A percentile compares a stretch with the other conserved stretches of the same genome.
Evolutionary conservation across 2,888 invertebrate species (phyloP).

Genomic region (Luffia ferchaultella): DNA sequence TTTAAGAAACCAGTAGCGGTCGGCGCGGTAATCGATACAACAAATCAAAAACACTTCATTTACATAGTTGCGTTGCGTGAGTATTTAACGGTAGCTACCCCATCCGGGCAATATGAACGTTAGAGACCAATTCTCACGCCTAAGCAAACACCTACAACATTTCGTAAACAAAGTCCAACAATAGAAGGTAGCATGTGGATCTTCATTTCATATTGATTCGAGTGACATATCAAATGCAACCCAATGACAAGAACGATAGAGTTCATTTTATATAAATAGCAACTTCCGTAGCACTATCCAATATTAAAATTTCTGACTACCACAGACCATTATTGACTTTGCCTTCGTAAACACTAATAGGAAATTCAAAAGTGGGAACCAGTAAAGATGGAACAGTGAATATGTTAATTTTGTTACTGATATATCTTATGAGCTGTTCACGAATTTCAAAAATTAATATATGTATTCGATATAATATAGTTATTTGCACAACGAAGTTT

Average conservation of each 20-base stretch:
- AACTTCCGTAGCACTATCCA: conserved; percentile 5
- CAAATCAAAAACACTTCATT: conserved; percentile 12
- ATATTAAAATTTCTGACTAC: conserved; percentile 40
- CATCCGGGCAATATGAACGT: conserved; percentile 56
- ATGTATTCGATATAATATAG: no score
- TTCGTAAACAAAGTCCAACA: conserved; percentile 55
- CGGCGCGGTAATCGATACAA: conserved; percentile 1
- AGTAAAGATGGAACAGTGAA: conserved; percentile 60
- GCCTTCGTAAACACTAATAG: conserved; percentile 62
- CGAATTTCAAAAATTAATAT: no score
- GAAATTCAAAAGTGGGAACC: conserved; percentile 61
- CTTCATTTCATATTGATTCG: conserved; percentile 33
- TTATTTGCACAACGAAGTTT: no score
- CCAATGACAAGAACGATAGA: conserved; percentile 16
- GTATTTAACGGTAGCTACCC: conserved; percentile 50
- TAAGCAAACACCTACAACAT: conserved; percentile 54
- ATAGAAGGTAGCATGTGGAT: conserved; percentile 26
- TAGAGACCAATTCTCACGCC: conserved; percentile 61
- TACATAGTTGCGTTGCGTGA: conserved; percentile 18
- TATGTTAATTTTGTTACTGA: conserved; percentile 48
- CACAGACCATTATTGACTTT: conserved; percentile 47
- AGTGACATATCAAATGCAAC: conserved; percentile 18
- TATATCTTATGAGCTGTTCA: not conserved
- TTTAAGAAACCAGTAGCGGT: conserved; percentile 11
- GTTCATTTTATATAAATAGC: conserved; percentile 15